Evolutionary conservation across 2,113 vertebrate species (phyloP).

Genomic region (Channa argus): DNA sequence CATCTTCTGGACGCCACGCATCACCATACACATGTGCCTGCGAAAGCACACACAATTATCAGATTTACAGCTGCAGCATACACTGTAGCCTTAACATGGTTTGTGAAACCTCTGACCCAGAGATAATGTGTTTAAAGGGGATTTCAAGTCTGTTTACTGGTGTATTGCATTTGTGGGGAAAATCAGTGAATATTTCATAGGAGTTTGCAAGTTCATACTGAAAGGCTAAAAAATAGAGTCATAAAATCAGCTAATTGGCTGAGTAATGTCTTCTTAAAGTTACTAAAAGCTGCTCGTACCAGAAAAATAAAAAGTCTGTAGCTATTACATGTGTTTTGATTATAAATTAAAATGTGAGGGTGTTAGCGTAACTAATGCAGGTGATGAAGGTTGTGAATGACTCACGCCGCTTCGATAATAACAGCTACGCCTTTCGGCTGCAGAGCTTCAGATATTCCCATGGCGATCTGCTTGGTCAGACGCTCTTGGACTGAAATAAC

Average conservation of each 20-base stretch:
- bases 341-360: no score
- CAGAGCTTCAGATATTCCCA: conserved; percentile 81
- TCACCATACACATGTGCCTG: conserved; percentile 85
- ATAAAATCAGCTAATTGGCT: background rate
- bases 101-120: background rate
- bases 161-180: no score
- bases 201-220: no score
- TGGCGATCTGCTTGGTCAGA: conserved; percentile 85
- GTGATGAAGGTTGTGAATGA: conserved; percentile 7
- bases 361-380: background rate
- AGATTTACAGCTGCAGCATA: background rate
- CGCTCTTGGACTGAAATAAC: conserved; percentile 84
- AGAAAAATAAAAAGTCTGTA: background rate
- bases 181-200: no score
- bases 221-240: no score
- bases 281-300: background rate
- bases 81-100: background rate
- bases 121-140: background rate
- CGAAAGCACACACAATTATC: conserved; percentile 23
- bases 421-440: conserved; percentile 83
- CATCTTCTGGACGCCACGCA: conserved; percentile 87
- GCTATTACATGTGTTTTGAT: no score
- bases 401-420: conserved; percentile 84
- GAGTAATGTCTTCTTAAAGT: background rate
- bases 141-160: background rate